phyloP scores from a whole-genome alignment of 2,888 invertebrate genomes.

The Idaea dimidiata region DNA sequence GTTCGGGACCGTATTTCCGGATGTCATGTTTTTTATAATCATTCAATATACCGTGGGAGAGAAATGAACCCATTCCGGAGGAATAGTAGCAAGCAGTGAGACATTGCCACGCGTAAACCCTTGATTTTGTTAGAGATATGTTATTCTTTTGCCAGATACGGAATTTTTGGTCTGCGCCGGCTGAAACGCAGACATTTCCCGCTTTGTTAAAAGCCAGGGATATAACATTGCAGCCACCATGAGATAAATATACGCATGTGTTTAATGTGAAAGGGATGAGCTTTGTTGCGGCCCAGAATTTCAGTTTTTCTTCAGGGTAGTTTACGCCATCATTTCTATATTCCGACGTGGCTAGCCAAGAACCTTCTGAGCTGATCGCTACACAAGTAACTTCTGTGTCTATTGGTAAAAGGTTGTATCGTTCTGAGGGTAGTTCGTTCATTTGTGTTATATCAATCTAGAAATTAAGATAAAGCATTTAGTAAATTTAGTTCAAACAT shows the following conservation, averaged over 20 bases:
- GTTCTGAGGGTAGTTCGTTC: constrained; percentile 64
- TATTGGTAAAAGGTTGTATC: constrained; percentile 64
- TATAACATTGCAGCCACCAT: constrained; percentile 66
- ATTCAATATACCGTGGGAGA: constrained; percentile 58
- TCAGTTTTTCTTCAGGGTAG: constrained; percentile 69
- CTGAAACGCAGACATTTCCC: constrained; percentile 68
- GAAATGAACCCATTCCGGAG: constrained; percentile 57
- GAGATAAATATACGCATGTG: constrained; percentile 69
- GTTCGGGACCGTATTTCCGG: constrained; percentile 29
- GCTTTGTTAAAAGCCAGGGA: constrained; percentile 57
- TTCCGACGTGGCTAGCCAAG: constrained; percentile 70
- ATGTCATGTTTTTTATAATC: constrained; percentile 50
- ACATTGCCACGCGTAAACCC: constrained; percentile 52
- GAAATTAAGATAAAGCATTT: constrained; percentile 22
- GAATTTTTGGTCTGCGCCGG: constrained; percentile 69
- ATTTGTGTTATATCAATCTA: constrained; percentile 73
- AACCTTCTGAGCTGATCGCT: constrained; percentile 59
- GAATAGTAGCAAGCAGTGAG: constrained; percentile 73
- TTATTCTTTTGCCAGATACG: constrained; percentile 64
- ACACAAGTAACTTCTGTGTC: constrained; percentile 72
- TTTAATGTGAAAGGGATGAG: constrained; percentile 51
- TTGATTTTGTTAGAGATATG: constrained; percentile 33
- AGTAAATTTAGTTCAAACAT: neutral
- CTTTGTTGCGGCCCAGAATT: constrained; percentile 53
- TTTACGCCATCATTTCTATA: constrained; percentile 67